Conservation (phyloP, 2,113 vertebrate species). For the Oplegnathus fasciatus region DNA sequence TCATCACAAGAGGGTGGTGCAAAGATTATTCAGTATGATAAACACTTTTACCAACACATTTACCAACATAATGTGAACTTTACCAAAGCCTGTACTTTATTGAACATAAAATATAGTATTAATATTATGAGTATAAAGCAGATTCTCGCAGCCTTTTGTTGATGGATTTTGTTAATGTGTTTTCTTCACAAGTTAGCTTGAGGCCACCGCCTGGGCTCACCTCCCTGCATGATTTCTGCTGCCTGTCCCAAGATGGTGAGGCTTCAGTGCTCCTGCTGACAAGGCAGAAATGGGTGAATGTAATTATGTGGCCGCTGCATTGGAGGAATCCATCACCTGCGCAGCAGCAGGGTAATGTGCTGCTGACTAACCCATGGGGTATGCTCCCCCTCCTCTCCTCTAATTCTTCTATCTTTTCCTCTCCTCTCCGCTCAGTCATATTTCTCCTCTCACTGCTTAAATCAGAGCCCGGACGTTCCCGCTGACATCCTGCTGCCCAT, state of each 20-base stretch:
- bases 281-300: constrained; percentile 79
- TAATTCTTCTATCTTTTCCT: constrained; percentile 43
- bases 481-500: constrained; percentile 60
- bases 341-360: constrained; percentile 71
- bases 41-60: constrained; percentile 9
- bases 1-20: background rate
- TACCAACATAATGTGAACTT: background rate
- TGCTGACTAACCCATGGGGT: constrained; percentile 74
- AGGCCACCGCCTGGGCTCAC: constrained; percentile 38
- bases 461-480: constrained; percentile 44
- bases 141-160: constrained; percentile 15
- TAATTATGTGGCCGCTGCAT: constrained; percentile 82
- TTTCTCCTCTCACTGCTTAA: constrained; percentile 64
- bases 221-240: constrained; percentile 73
- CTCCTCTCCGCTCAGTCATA: constrained; percentile 52
- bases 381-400: constrained; percentile 10
- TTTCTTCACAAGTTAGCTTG: constrained; percentile 48
- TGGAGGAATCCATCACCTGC: constrained; percentile 82
- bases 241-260: constrained; percentile 56
- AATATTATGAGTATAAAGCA: constrained; percentile 12
- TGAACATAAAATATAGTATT: constrained; percentile 37
- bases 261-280: constrained; percentile 81
- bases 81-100: background rate
- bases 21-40: constrained; percentile 6
- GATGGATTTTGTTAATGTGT: constrained; percentile 49